These are phyloP conservation scores for Sitta europaea DNA, from an alignment of 2,113 vertebrate genomes.

Conservation along the genomic window DNA sequence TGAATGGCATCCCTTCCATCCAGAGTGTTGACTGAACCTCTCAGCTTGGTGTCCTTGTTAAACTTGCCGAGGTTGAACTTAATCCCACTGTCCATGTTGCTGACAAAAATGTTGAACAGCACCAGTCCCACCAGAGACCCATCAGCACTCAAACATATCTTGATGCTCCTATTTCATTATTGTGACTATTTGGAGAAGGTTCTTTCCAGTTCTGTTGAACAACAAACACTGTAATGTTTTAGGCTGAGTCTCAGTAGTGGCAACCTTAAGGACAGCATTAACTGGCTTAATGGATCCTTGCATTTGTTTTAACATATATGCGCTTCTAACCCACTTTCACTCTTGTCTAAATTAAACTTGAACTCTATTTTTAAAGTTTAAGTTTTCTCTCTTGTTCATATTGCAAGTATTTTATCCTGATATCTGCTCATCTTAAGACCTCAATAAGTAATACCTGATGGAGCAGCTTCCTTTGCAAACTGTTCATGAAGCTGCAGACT, in stretches of 20 bases:
- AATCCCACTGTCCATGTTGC: background rate
- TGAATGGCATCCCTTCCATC: background rate
- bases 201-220: background rate
- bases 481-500: background rate
- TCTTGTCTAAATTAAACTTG: background rate
- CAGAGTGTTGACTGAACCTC: background rate
- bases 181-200: background rate
- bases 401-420: background rate
- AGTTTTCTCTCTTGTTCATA: background rate
- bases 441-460: background rate
- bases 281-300: background rate
- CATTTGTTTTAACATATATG: background rate
- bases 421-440: background rate
- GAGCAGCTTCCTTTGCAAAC: background rate
- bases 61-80: background rate
- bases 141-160: background rate
- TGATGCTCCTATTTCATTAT: background rate
- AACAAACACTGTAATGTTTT: background rate
- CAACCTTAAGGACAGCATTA: background rate
- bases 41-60: background rate
- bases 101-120: background rate
- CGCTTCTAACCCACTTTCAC: background rate
- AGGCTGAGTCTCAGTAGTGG: background rate
- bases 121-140: background rate
- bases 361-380: background rate